Evolutionary conservation across 2,797 vertebrate genomes (phyloP).

Genomic region (Enteromius argenteus): DNA sequence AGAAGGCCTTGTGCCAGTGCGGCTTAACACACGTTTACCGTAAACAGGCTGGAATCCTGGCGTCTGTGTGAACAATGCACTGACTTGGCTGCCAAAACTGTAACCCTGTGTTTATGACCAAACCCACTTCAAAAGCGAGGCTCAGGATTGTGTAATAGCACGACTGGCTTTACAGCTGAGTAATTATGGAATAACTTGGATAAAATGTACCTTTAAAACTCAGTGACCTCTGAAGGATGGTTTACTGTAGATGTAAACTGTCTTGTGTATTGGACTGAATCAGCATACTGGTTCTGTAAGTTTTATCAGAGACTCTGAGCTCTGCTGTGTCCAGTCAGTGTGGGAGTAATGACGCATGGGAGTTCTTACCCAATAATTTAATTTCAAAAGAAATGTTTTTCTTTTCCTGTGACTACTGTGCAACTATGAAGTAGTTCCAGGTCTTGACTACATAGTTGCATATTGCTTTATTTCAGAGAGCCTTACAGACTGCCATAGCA

Average conservation of each 20-base stretch:
- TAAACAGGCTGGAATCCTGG: constrained; percentile 59
- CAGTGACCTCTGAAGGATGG: constrained; percentile 7
- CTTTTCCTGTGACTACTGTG: background rate
- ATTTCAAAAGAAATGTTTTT: background rate
- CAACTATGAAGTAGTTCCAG: background rate
- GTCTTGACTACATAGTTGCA: background rate
- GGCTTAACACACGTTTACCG: constrained; percentile 57
- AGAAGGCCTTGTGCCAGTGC: constrained; percentile 43
- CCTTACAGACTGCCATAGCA: background rate
- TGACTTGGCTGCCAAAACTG: constrained; percentile 42
- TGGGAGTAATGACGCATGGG: constrained; percentile 7
- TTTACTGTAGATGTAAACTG: constrained; percentile 4
- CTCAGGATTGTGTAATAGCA: constrained; percentile 48
- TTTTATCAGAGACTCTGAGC: background rate
- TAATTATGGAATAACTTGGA: constrained; percentile 36
- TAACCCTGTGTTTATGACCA: constrained; percentile 52
- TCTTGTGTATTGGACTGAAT: background rate
- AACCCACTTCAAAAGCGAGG: constrained; percentile 46
- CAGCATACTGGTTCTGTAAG: background rate
- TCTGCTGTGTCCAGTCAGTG: constrained; percentile 7
- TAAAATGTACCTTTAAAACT: constrained; percentile 26
- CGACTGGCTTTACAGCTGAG: constrained; percentile 41
- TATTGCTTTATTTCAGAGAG: background rate
- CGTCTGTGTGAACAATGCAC: constrained; percentile 54
- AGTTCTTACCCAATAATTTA: constrained; percentile 1